phyloP scores from a whole-genome alignment of 2,113 vertebrate genomes.

The Dasypus novemcinctus region DNA sequence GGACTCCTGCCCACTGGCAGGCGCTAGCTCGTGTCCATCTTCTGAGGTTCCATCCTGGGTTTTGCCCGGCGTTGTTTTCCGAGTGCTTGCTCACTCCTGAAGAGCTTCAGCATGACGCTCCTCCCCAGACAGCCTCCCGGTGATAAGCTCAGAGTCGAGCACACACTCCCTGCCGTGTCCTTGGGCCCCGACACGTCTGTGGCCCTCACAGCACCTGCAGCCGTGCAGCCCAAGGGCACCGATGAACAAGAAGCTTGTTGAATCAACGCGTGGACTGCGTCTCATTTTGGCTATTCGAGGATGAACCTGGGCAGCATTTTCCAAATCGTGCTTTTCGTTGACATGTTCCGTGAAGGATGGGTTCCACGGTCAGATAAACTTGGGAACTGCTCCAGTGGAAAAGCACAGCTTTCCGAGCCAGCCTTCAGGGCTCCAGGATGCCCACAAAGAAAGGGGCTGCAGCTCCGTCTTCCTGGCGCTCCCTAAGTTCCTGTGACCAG shows the following conservation, averaged over 20 bases:
- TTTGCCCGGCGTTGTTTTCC: background rate
- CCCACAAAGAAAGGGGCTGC: background rate
- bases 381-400: background rate
- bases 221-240: background rate
- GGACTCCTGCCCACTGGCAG: background rate
- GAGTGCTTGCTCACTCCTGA: background rate
- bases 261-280: fast-evolving
- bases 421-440: background rate
- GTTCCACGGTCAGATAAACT: background rate
- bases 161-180: background rate
- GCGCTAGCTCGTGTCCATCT: background rate
- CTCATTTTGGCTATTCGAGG: background rate
- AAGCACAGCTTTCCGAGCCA: background rate
- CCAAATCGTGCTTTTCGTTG: background rate
- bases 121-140: background rate
- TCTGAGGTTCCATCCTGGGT: background rate
- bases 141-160: background rate
- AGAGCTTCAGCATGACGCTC: background rate
- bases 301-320: background rate
- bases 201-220: background rate
- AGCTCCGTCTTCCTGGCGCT: background rate
- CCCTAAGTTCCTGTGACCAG: background rate
- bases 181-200: background rate
- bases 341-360: background rate
- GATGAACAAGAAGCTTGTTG: background rate